Conservation (phyloP, 2,888 invertebrate genomes). For the Drosophila tanythrix region DNA sequence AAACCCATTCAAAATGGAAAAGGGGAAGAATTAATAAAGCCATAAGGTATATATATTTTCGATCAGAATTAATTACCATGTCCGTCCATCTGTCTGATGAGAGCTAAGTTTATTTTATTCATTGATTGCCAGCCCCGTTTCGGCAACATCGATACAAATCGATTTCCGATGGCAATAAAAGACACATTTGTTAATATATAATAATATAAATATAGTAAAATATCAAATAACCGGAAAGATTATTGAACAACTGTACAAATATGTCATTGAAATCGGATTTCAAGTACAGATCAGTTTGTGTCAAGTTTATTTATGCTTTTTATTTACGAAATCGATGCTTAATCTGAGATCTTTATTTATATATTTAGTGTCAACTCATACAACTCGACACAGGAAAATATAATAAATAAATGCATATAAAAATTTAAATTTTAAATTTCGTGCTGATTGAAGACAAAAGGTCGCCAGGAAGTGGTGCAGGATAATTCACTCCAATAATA, state of each 20-base stretch:
- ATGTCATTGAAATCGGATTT: background rate
- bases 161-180: background rate
- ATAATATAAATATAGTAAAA: background rate
- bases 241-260: background rate
- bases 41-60: too few relatives aligned
- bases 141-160: background rate
- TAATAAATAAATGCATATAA: background rate
- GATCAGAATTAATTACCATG: too few relatives aligned
- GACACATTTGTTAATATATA: background rate
- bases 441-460: background rate
- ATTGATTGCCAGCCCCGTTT: background rate
- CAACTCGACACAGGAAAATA: background rate
- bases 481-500: background rate
- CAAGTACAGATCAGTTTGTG: background rate
- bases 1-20: too few relatives aligned
- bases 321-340: background rate
- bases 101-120: background rate
- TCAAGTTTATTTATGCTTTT: background rate
- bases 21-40: too few relatives aligned
- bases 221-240: background rate
- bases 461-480: background rate
- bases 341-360: fast-evolving
- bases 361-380: background rate
- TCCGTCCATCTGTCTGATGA: too few relatives aligned
- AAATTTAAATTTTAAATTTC: background rate